A percentile compares a stretch with the other conserved stretches of the same genome.
Evolutionary conservation across 2,888 invertebrate genomes (phyloP).

Genomic region (Netelia inedita): DNA sequence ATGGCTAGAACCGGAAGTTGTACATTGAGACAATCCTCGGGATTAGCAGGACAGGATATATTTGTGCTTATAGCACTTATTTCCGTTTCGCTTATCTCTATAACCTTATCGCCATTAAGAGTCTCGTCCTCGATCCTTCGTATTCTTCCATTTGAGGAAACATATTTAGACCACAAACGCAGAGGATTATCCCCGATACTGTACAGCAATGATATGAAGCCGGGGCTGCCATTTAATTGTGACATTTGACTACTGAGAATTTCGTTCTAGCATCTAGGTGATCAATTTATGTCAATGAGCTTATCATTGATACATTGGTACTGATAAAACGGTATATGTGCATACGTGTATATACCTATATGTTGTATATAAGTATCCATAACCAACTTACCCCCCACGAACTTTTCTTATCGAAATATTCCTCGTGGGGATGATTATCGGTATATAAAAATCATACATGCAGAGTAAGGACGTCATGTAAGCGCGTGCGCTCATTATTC

Average conservation of each 20-base stretch:
- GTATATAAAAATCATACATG: background rate
- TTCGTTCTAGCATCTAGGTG: slow-evolving; percentile 18
- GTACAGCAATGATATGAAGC: slow-evolving; percentile 73
- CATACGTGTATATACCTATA: background rate
- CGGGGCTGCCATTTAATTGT: slow-evolving; percentile 65
- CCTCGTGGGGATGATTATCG: background rate
- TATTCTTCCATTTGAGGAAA: slow-evolving; percentile 72
- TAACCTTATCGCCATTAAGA: slow-evolving; percentile 72
- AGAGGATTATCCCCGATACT: slow-evolving; percentile 73
- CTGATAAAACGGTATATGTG: background rate
- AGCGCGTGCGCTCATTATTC: slow-evolving; percentile 57
- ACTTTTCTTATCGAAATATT: too few relatives aligned
- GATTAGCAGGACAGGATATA: slow-evolving; percentile 92
- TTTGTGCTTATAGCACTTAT: slow-evolving; percentile 68
- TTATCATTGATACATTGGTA: background rate
- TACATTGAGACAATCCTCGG: slow-evolving; percentile 95
- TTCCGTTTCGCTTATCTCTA: slow-evolving; percentile 73
- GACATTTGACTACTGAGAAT: slow-evolving; percentile 52
- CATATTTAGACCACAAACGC: slow-evolving; percentile 72
- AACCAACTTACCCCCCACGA: background rate
- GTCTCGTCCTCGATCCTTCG: slow-evolving; percentile 71
- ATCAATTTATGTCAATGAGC: slow-evolving; percentile 23
- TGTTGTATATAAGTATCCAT: background rate
- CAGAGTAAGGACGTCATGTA: slow-evolving; percentile 19
- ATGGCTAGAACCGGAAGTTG: slow-evolving; percentile 97